phyloP scores from a whole-genome alignment of 2,888 invertebrate species.

The Drosophila incognita region DNA sequence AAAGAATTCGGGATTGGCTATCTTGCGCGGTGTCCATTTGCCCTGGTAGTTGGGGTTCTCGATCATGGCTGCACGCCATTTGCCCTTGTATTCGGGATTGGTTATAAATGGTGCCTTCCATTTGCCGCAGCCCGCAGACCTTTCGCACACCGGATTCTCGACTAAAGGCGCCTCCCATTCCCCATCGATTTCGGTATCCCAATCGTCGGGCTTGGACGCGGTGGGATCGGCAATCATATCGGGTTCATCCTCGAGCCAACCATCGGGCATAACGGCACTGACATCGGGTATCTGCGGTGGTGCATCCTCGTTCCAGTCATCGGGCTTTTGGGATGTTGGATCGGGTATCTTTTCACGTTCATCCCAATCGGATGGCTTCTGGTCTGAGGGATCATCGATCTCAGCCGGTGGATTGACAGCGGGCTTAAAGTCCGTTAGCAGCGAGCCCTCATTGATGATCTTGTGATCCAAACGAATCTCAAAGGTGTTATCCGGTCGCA shows the following conservation, averaged over 20 bases:
- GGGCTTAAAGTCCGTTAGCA: conserved; percentile 96
- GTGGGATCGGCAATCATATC: conserved; percentile 94
- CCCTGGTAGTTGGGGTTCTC: conserved; percentile 97
- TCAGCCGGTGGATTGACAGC: conserved; percentile 97
- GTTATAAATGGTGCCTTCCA: conserved; percentile 94
- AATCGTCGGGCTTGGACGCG: conserved; percentile 95
- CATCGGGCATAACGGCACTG: conserved; percentile 92
- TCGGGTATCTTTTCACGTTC: conserved; percentile 97
- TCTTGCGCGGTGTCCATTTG: conserved; percentile 95
- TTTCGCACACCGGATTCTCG: conserved; percentile 93
- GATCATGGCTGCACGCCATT: conserved; percentile 95
- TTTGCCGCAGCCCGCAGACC: conserved; percentile 94
- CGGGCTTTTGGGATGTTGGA: conserved; percentile 94
- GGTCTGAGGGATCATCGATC: conserved; percentile 95
- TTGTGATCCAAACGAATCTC: conserved; percentile 93
- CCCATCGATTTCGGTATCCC: conserved; percentile 99
- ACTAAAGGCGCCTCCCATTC: conserved; percentile 98
- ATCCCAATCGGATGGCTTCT: conserved; percentile 97
- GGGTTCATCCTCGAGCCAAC: conserved; percentile 97
- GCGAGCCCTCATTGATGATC: conserved; percentile 93
- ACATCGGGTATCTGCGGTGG: conserved; percentile 95
- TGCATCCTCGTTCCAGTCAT: conserved; percentile 98
- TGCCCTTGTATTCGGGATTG: conserved; percentile 96
- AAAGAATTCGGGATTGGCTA: conserved; percentile 97
- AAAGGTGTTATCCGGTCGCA: conserved; percentile 92